Evolutionary conservation across 2,797 vertebrate species (phyloP).

Genomic region (Prionace glauca): DNA sequence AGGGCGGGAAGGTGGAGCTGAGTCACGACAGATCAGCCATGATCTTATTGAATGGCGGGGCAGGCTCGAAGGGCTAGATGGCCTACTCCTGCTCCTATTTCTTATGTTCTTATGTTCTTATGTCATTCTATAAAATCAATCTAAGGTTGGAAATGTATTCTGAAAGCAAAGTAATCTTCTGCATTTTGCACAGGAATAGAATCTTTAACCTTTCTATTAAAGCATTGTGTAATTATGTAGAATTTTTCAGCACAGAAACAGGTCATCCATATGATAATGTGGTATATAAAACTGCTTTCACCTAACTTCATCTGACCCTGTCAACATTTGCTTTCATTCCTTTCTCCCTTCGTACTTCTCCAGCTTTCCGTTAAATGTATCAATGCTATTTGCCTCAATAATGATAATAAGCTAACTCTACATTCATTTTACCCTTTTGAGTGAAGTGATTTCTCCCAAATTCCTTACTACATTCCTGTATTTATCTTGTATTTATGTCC

Average conservation of each 20-base stretch:
- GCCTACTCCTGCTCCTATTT: too few relatives aligned
- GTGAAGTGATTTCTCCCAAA: not conserved
- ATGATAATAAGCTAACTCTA: not conserved
- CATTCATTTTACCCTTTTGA: not conserved
- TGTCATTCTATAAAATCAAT: not conserved
- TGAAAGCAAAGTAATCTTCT: not conserved
- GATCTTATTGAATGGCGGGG: too few relatives aligned
- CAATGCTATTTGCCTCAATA: not conserved
- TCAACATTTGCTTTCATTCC: not conserved
- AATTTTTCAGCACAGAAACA: not conserved
- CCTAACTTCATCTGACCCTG: not conserved
- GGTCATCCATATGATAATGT: not conserved
- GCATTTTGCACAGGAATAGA: not conserved
- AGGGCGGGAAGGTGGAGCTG: too few relatives aligned
- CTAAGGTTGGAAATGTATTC: not conserved
- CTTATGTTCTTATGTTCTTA: too few relatives aligned
- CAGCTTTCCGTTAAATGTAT: not conserved
- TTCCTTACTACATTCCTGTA: not conserved
- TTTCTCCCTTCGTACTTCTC: not conserved
- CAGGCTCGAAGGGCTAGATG: too few relatives aligned
- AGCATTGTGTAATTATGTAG: not conserved
- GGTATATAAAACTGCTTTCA: not conserved
- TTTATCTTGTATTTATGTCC: not conserved
- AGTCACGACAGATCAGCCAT: too few relatives aligned
- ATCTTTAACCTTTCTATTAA: too few relatives aligned